Evolutionary conservation across 2,113 vertebrate species (phyloP).

Genomic region (Sinocyclocheilus grahami): DNA sequence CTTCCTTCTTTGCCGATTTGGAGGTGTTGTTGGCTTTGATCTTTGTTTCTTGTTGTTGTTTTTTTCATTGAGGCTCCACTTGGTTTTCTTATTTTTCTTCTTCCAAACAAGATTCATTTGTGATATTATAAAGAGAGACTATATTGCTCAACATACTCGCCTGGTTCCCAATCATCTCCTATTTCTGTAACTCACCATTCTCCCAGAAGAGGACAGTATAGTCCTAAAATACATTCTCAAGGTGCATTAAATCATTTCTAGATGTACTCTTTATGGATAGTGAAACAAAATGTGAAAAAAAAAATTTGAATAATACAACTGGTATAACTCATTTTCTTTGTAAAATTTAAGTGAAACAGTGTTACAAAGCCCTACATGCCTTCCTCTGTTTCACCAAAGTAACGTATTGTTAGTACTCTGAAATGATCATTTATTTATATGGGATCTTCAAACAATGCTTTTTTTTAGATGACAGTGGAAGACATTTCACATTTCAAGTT

Average conservation of each 20-base stretch:
- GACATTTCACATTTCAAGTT: background rate
- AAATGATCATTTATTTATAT: background rate
- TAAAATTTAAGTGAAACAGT: background rate
- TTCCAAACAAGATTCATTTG: background rate
- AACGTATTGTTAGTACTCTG: background rate
- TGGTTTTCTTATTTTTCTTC: background rate
- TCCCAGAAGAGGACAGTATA: slow-evolving; percentile 49
- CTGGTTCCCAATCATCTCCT: background rate
- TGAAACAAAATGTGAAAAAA: background rate
- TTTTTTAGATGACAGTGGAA: background rate
- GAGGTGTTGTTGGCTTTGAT: background rate
- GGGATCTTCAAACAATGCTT: background rate
- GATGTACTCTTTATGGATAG: background rate
- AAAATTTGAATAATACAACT: background rate
- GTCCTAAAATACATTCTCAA: background rate
- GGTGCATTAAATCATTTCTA: background rate
- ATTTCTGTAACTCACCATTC: background rate
- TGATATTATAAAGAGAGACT: background rate
- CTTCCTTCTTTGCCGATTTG: background rate
- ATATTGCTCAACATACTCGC: no score
- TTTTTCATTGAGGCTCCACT: background rate
- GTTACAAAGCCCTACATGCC: background rate
- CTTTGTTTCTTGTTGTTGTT: background rate
- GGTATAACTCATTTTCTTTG: background rate
- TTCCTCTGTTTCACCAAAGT: background rate